A percentile compares a stretch with the other conserved stretches of the same genome.
Evolutionary conservation across 2,888 invertebrate species (phyloP).

Genomic region (Morinoia aosen): DNA sequence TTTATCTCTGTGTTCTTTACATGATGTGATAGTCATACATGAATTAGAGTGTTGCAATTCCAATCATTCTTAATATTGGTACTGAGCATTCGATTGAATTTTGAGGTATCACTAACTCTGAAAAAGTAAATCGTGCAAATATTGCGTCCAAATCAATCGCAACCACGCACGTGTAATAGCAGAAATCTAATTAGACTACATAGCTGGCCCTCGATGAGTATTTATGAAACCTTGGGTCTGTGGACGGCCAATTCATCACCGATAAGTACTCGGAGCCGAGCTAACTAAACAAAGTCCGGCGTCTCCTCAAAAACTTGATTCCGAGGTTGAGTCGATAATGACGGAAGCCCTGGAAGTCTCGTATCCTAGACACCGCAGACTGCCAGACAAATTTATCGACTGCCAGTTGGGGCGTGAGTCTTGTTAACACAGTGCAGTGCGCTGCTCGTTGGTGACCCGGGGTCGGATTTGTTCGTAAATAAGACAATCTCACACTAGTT

Average conservation of each 20-base stretch:
- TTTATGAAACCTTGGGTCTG: background rate
- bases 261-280: background rate
- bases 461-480: too few species aligned
- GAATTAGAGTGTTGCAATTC: background rate
- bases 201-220: background rate
- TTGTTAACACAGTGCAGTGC: background rate
- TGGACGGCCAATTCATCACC: background rate
- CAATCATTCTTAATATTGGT: background rate
- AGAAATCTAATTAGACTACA: background rate
- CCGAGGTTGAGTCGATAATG: background rate
- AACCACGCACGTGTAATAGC: background rate
- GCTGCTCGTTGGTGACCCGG: too few species aligned
- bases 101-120: background rate
- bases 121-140: background rate
- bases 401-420: background rate
- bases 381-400: background rate
- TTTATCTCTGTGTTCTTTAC: background rate
- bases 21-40: background rate
- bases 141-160: background rate
- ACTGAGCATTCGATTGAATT: background rate
- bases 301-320: slow-evolving; percentile 16
- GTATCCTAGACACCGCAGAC: background rate
- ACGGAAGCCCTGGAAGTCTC: background rate
- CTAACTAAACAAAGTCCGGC: background rate
- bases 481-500: too few species aligned